A percentile compares a stretch with the other conserved stretches of the same genome.
These are phyloP conservation scores for Gambelia wislizenii DNA, from an alignment of 2,797 vertebrate species.

Conservation along the genomic window DNA sequence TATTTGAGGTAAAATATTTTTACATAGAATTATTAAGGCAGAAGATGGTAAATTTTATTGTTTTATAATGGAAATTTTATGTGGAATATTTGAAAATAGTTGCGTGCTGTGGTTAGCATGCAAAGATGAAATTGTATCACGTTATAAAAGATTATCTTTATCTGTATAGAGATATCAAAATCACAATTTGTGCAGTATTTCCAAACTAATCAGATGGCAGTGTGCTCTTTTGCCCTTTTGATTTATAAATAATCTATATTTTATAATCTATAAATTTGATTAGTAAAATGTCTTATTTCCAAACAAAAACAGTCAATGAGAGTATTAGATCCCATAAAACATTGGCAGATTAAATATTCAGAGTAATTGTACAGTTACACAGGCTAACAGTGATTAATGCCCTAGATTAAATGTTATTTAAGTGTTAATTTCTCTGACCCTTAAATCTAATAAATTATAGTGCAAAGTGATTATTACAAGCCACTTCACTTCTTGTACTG, in stretches of 20 bases:
- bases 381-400: constrained; percentile 69
- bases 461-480: constrained; percentile 64
- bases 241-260: constrained; percentile 36
- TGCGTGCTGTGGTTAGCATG: neutral
- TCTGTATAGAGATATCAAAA: neutral
- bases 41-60: neutral
- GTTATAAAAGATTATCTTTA: neutral
- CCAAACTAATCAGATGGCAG: constrained; percentile 42
- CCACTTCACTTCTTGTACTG: constrained; percentile 15
- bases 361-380: constrained; percentile 67
- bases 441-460: constrained; percentile 61
- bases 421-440: constrained; percentile 73
- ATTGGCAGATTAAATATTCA: constrained; percentile 56
- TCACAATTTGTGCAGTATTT: constrained; percentile 30
- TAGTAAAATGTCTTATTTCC: constrained; percentile 41
- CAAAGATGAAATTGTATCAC: neutral
- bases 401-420: constrained; percentile 62
- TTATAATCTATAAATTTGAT: constrained; percentile 40
- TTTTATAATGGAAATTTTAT: neutral
- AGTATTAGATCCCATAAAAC: constrained; percentile 27
- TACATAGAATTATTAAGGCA: neutral
- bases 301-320: constrained; percentile 46
- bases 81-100: neutral
- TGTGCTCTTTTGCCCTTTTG: constrained; percentile 50
- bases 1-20: neutral